Evolutionary conservation across 2,113 vertebrate genomes (phyloP).

Genomic region (Dromiciops gliroides): DNA sequence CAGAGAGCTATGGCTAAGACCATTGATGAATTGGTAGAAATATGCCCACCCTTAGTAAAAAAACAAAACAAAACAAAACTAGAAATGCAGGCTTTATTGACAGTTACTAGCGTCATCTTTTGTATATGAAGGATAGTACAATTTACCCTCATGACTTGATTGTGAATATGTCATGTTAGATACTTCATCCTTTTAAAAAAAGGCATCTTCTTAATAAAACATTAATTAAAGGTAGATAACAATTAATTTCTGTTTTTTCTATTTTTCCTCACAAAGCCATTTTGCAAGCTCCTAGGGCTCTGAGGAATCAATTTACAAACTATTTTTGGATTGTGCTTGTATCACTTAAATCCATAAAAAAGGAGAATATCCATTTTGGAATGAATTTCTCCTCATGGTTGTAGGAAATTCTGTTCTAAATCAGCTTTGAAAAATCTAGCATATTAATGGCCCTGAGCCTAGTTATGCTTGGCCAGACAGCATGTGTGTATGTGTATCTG

Average conservation of each 20-base stretch:
- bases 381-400: slow-evolving; percentile 39
- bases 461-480: neutral
- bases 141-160: neutral
- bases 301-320: slow-evolving; percentile 38
- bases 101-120: slow-evolving; percentile 12
- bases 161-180: neutral
- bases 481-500: neutral
- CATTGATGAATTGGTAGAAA: slow-evolving; percentile 39
- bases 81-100: slow-evolving; percentile 23
- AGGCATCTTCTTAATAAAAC: slow-evolving; percentile 34
- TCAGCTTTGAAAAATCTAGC: neutral
- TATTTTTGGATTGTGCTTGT: neutral
- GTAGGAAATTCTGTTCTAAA: slow-evolving; percentile 27
- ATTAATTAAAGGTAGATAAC: slow-evolving; percentile 37
- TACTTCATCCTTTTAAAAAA: neutral
- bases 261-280: slow-evolving; percentile 36
- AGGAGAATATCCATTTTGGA: slow-evolving; percentile 14
- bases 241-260: slow-evolving; percentile 43
- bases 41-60: slow-evolving; percentile 48
- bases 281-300: neutral
- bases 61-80: neutral
- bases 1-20: neutral
- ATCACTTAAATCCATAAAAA: slow-evolving; percentile 13
- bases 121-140: neutral
- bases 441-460: neutral